Evolutionary conservation across 2,113 vertebrate species (phyloP), one percentile per base, ranked within the genome.

Genomic region (Epinephelus moara): DNA sequence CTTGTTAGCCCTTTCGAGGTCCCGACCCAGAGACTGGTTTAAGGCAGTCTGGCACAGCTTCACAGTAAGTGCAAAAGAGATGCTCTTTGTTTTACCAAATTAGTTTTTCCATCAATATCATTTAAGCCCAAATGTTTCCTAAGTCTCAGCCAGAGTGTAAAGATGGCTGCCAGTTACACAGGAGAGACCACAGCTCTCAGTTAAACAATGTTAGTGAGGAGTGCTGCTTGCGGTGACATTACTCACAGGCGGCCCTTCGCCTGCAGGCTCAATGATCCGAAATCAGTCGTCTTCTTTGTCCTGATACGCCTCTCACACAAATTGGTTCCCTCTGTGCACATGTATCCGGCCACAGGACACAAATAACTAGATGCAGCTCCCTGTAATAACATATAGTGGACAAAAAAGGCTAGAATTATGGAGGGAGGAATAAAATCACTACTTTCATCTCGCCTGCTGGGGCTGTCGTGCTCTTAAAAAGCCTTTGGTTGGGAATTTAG

Each of bases 331-430:
- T 94, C 87, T 94, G 92, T 92, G 90, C 88, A 80, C 88, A 90
- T 92, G 89, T 88, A 94, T 95, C 92, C 93, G 94, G 94, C 95
- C 94, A 88, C 93, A 94, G 91, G 93, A 94, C 92, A 94, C 93
- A 95, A 94, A 95, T 94, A 94, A 94, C 93, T 92, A 90, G 85
- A 93, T 93, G 85, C 91, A 94, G 93, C 80, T 94, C 93, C 86
- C 88, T 85, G 83, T 95, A 95, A 95, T 94, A 88, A 95, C 90
- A 95, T 88, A 85, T 90, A 92, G 91, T 89, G 92, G 92, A 94
- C 90, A 80, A 85, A 93, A 90, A 90, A 85, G 86, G 89, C 89
- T 92, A 90, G 90, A 93, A 94, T 95, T 94, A 94, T 86, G 87
- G 88, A 91, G 92, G 82, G 81, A 77, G 84, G 80, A 63, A 53